A percentile compares a stretch with the other conserved stretches of the same genome.
Conservation (phyloP, 2,797 vertebrate genomes). For the Zalophus californianus region DNA sequence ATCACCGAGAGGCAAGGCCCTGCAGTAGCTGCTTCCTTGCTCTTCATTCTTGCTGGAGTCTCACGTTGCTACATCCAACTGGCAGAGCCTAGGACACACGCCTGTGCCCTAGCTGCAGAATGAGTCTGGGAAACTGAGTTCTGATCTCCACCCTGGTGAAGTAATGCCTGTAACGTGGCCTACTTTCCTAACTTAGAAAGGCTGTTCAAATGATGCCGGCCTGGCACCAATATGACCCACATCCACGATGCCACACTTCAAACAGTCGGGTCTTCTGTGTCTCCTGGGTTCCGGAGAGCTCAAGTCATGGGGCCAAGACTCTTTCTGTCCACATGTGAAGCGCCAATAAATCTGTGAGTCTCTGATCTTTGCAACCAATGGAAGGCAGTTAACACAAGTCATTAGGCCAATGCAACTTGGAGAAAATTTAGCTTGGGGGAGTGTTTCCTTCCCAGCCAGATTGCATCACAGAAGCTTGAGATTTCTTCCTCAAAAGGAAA, state of each 20-base stretch:
- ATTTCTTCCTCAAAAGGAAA: not conserved
- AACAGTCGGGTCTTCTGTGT: not conserved
- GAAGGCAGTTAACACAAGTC: not conserved
- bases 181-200: not conserved
- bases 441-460: slow-evolving; percentile 4
- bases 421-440: not conserved
- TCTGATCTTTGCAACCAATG: not conserved
- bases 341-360: not conserved
- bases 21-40: not conserved
- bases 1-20: not conserved
- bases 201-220: not conserved
- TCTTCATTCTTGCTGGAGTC: not conserved
- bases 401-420: not conserved
- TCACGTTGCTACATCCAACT: not conserved
- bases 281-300: slow-evolving; percentile 18
- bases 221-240: not conserved
- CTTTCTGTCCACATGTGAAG: not conserved
- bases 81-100: not conserved
- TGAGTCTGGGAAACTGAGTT: not conserved
- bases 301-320: not conserved
- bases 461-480: not conserved
- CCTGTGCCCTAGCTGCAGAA: not conserved
- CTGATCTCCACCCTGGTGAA: not conserved
- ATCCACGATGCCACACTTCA: not conserved
- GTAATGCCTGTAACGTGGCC: not conserved